Base-by-base conservation (phyloP, 2,888 invertebrate species). In the Microplitis deprimator region DNA sequence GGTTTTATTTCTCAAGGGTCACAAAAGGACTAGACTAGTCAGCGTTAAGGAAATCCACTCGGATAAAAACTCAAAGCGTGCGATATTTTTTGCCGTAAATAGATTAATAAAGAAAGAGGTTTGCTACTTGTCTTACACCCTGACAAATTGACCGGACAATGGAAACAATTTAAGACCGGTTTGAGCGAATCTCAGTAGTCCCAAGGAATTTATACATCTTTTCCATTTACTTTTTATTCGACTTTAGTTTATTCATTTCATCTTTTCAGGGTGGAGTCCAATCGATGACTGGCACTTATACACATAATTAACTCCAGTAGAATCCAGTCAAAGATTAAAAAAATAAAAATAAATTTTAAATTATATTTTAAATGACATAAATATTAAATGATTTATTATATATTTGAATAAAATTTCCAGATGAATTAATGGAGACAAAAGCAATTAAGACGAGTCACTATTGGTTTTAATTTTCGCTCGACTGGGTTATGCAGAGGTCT, bases 71-170 rank as follows among this genome's bases (percentile, higher is more conserved):
- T 7, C 17, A 64, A 71, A 60, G 40, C 62, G 62, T n/a, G 29
- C 16, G 29, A 50, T 50, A 50, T 50, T 50, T 50, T 50, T 50
- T 50, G 13, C 8, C 0, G 4, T 50, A 50, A 50, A 50, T 50
- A 50, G 50, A 50, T 50, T 50, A 13, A 71, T 60, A 71, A 70
- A 71, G 50, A 59, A 39, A 40, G 71, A 62, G 41, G 86, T 86
- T 87, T 81, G 88, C 89, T 86, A 88, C 89, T 77, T 85, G 87
- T 85, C 82, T 86, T 88, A 86, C 86, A 87, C 86, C 89, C 84
- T 87, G 87, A 87, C 88, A 89, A 89, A 89, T 89, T 85, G 87
- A 76, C 74, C 77, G 84, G 83, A 89, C 89, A 89, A 89, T 88
- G 86, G 84, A 89, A 88, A 89, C 86, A 87, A 89, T 89, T 89